Conservation (phyloP, 2,888 invertebrate genomes). For the Andrena flavipes region DNA sequence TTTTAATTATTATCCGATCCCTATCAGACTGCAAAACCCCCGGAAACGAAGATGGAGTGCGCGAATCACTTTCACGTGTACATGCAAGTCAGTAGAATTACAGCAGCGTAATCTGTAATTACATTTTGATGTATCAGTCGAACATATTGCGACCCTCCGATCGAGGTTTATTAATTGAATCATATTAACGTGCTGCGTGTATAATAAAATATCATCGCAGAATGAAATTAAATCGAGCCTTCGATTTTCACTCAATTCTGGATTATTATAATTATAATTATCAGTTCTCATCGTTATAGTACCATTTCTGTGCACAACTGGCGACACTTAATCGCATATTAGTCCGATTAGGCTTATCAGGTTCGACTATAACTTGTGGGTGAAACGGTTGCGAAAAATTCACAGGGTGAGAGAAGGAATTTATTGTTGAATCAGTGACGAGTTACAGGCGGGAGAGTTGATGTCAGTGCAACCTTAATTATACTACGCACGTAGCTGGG, state of each 20-base stretch:
- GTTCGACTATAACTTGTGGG: neutral
- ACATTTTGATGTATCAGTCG: neutral
- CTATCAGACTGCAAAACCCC: neutral
- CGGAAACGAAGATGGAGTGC: neutral
- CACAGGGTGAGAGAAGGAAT: neutral
- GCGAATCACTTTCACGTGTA: neutral
- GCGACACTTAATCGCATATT: neutral
- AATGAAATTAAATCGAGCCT: neutral
- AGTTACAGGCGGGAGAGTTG: neutral
- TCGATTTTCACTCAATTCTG: neutral
- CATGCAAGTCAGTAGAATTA: neutral
- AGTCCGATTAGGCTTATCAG: too few species aligned
- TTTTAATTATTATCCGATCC: constrained; percentile 19
- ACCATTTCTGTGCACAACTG: neutral
- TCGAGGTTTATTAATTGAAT: neutral
- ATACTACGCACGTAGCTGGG: neutral
- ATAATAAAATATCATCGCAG: neutral
- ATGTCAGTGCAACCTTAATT: neutral
- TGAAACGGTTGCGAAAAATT: neutral
- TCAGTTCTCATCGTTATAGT: neutral
- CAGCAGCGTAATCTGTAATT: neutral
- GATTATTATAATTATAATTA: neutral
- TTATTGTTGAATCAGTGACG: neutral
- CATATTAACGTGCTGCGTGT: neutral
- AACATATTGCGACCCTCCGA: neutral